Conservation (phyloP, 2,113 vertebrate species). For the Vidua macroura region DNA sequence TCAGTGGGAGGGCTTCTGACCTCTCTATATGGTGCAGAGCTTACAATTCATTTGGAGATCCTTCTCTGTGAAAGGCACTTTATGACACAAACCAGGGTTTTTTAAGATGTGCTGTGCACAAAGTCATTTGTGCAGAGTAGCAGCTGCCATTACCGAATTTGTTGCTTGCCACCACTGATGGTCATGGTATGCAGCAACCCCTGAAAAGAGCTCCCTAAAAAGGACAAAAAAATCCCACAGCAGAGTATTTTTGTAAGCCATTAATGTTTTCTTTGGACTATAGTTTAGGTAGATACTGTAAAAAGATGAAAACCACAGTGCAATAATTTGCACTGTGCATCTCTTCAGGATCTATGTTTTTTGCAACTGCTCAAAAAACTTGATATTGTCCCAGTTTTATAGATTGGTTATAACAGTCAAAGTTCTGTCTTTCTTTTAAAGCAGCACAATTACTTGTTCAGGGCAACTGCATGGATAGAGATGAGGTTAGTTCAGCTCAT, state of each 20-base stretch:
- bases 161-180: not conserved
- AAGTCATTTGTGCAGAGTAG: not conserved
- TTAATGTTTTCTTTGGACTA: not conserved
- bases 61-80: not conserved
- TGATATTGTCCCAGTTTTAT: not conserved
- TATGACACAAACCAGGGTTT: not conserved
- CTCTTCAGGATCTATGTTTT: not conserved
- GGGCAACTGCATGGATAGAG: not conserved
- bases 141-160: not conserved
- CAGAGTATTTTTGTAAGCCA: not conserved
- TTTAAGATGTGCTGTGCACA: not conserved
- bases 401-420: not conserved
- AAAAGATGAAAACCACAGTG: not conserved
- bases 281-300: not conserved
- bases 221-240: not conserved
- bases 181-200: not conserved
- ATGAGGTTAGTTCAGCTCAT: constrained; percentile 20
- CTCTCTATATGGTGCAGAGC: not conserved
- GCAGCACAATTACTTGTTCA: not conserved
- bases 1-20: not conserved
- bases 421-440: not conserved
- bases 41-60: not conserved
- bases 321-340: not conserved
- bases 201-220: not conserved
- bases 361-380: not conserved